These are phyloP conservation scores for Pachycephala philippinensis DNA, from an alignment of 2,113 vertebrate species.

Conservation along the genomic window DNA sequence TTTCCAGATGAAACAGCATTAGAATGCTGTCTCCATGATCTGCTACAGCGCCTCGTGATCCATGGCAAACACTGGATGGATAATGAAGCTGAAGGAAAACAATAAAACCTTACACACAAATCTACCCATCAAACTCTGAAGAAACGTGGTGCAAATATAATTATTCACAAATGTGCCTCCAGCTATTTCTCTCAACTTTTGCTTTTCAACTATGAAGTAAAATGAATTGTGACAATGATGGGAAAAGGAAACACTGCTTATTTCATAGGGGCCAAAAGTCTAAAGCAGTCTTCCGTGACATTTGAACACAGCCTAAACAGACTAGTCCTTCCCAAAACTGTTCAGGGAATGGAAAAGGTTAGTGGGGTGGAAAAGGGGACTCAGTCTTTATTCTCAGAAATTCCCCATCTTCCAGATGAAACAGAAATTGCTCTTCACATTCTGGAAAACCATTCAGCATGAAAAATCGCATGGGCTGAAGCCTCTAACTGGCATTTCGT, in stretches of 20 bases:
- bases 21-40: not conserved
- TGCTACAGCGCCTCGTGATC: not conserved
- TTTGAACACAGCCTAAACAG: not conserved
- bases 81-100: constrained; percentile 41
- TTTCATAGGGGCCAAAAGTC: not conserved
- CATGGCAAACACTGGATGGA: not conserved
- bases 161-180: constrained; percentile 45
- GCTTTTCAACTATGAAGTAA: constrained; percentile 12
- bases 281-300: not conserved
- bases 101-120: not conserved
- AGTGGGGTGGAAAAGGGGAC: not conserved
- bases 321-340: not conserved
- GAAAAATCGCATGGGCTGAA: not conserved
- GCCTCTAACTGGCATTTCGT: not conserved
- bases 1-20: constrained; percentile 30
- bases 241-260: not conserved
- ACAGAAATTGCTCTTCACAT: not conserved
- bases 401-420: not conserved
- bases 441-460: not conserved
- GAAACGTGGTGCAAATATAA: constrained; percentile 40
- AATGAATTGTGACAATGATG: constrained; percentile 15
- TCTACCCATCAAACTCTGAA: not conserved
- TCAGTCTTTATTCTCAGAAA: not conserved
- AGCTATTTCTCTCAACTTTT: constrained; percentile 52
- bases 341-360: not conserved